Base-by-base conservation (phyloP, 2,888 invertebrate species). In the Eledone cirrhosa region DNA sequence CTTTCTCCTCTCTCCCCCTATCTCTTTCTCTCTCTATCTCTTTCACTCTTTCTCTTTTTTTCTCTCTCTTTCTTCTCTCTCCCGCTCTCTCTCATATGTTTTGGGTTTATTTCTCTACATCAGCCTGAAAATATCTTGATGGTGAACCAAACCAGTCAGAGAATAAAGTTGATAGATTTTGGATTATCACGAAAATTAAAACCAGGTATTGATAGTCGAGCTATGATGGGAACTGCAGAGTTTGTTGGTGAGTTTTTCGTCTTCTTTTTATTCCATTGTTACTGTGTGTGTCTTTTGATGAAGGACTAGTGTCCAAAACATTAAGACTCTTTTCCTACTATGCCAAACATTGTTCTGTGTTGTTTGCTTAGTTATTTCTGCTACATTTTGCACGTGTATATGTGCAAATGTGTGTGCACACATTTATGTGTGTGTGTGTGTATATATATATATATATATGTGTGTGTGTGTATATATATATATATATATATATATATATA, bases 81-180 rank as follows among this genome's bases (percentile, higher is more conserved):
- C 5, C 8, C 5, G 11, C 41, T 11, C 5, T 41, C 41, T 41
- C 11, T 1, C 63, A 63, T 7, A 27, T 24, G 1, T 63, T 24
- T 24, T 16, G 8, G 27, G 7, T 5, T 78, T 76, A n/a, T 27
- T 33, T 82, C 80, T 19, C 33, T 19, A 75, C 8, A 53, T 78
- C 84, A 92, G 91, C 94, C 94, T 77, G 94, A 94, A 89, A 94
- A 94, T 89, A 92, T 94, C 82, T 92, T 94, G 90, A 88, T 94
- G 77, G 91, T 92, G 63, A 91, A 87, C 90, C 91, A 86, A 87
- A 89, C 90, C 80, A 92, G 92, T 87, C 93, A 88, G 85, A 88
- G 87, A 80, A 92, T 94, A 80, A 94, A 94, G 88, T 90, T 94
- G 82, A 94, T 94, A 86, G 94, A 94, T 90, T 93, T 94, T 89